These are phyloP conservation scores for Sinohyriopsis cumingii DNA, from an alignment of 2,888 invertebrate species.

Conservation along the genomic window DNA sequence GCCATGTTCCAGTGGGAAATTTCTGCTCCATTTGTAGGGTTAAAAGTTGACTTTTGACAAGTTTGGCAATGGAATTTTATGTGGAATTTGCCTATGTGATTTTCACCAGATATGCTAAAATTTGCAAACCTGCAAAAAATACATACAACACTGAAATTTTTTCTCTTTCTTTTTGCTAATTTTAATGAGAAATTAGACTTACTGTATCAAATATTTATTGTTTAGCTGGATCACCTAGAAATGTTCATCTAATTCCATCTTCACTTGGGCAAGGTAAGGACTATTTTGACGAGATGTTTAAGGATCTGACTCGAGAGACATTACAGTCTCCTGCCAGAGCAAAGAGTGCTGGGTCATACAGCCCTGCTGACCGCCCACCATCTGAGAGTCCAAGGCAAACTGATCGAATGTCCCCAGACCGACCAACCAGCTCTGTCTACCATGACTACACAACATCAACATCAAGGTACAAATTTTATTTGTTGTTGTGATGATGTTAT, in stretches of 20 bases:
- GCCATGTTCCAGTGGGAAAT: no score
- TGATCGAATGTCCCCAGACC: slow-evolving; percentile 10
- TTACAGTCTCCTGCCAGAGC: slow-evolving; percentile 48
- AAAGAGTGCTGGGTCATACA: slow-evolving; percentile 28
- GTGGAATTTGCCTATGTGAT: no score
- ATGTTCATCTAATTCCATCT: slow-evolving; percentile 33
- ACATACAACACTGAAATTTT: no score
- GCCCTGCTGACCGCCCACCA: slow-evolving; percentile 39
- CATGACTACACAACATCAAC: slow-evolving; percentile 64
- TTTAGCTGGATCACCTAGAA: background rate
- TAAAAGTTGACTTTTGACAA: no score
- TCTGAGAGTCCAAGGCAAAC: slow-evolving; percentile 2
- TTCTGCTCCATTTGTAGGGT: no score
- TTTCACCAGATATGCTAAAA: no score
- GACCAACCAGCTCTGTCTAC: slow-evolving; percentile 44
- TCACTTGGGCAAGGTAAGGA: slow-evolving; percentile 63
- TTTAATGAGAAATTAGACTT: no score
- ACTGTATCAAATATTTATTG: no score
- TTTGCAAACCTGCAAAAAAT: no score
- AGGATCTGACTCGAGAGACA: slow-evolving; percentile 55
- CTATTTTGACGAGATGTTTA: slow-evolving; percentile 68
- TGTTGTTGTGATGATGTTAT: background rate
- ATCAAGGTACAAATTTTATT: slow-evolving; percentile 47
- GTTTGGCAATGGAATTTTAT: no score
- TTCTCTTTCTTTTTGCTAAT: no score